A percentile compares a stretch with the other conserved stretches of the same genome.
These are phyloP conservation scores for Eilema caniola DNA, from an alignment of 2,888 invertebrate species.

Conservation along the genomic window DNA sequence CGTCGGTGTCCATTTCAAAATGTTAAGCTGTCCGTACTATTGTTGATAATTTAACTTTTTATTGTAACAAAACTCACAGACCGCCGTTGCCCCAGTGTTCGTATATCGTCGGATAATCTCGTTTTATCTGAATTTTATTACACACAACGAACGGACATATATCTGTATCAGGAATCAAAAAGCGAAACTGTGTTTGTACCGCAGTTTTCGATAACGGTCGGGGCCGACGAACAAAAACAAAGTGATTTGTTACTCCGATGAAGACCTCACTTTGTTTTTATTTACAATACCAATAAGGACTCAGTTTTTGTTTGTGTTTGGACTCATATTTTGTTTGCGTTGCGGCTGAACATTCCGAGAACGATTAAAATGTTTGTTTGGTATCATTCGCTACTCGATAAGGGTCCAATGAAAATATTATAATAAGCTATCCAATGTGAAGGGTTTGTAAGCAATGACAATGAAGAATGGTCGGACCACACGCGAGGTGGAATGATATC, in stretches of 20 bases:
- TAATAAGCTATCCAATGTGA: slow-evolving; percentile 29
- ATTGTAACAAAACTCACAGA: slow-evolving; percentile 40
- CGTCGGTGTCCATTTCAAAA: slow-evolving; percentile 43
- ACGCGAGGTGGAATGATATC: slow-evolving; percentile 22
- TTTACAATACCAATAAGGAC: slow-evolving; percentile 55
- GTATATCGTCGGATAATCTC: slow-evolving; percentile 45
- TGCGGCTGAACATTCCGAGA: slow-evolving; percentile 38
- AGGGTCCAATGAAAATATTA: slow-evolving; percentile 39
- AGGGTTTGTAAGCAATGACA: slow-evolving; percentile 24
- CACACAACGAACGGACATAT: slow-evolving; percentile 43
- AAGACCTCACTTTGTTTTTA: slow-evolving; percentile 71
- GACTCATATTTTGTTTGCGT: slow-evolving; percentile 38
- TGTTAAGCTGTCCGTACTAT: slow-evolving; percentile 39
- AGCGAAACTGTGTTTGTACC: slow-evolving; percentile 64
- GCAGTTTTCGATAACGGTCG: slow-evolving; percentile 54
- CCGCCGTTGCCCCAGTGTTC: slow-evolving; percentile 23
- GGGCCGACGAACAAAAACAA: slow-evolving; percentile 62
- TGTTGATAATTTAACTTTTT: slow-evolving; percentile 51
- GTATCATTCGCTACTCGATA: slow-evolving; percentile 37
- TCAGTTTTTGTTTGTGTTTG: slow-evolving; percentile 48
- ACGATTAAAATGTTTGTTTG: slow-evolving; percentile 39
- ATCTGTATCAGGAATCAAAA: slow-evolving; percentile 52
- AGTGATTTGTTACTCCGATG: slow-evolving; percentile 78
- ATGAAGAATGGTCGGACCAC: slow-evolving; percentile 39
- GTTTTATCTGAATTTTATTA: slow-evolving; percentile 56